Base-by-base conservation (phyloP, 2,113 vertebrate genomes). In the Pelvicachromis taeniatus region DNA sequence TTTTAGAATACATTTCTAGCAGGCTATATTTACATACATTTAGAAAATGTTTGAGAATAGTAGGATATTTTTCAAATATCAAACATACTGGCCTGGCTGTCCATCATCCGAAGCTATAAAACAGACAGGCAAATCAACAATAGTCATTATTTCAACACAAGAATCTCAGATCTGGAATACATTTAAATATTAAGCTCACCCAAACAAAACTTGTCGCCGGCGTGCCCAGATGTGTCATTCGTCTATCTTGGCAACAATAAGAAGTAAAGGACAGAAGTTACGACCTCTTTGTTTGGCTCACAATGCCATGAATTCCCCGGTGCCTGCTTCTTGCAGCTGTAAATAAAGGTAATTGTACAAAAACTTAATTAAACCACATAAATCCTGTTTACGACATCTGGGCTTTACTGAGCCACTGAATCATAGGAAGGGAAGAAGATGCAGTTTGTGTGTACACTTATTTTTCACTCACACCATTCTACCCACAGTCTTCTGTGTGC, bases 291-390 rank as follows among this genome's bases (percentile, higher is more conserved):
- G 78, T 93, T 92, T 77, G 61, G 80, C 85, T 89, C 82, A 17
- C 78, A 52, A 65, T 40, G 78, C 78, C 78, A 61, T 58, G 70
- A 82, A 54, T 73, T 91, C 89, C 88, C 87, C 52, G 38, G 70
- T 78, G 95, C 85, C 90, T 78, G 86, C 88, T 91, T 80, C 82
- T 63, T 38, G 77, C 89, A 91, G 93, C 91, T 89, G 90, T 95
- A 96, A 96, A 96, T 96, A 96, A 95, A 91, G 63, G 84, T 94
- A 93, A 94, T 95, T 95, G 94, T 90, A 89, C 93, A 94, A 95
- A 95, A 94, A 90, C 91, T 93, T 95, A 95, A 96, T 96, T 96
- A 96, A 96, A 96, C 92, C 89, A 91, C 93, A 96, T 95, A 95
- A 96, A 96, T 96, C 93, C 85, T 92, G 91, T 95, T 95, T 96